Evolutionary conservation across 2,113 vertebrate genomes (phyloP).

Genomic region (Phasianus colchicus): DNA sequence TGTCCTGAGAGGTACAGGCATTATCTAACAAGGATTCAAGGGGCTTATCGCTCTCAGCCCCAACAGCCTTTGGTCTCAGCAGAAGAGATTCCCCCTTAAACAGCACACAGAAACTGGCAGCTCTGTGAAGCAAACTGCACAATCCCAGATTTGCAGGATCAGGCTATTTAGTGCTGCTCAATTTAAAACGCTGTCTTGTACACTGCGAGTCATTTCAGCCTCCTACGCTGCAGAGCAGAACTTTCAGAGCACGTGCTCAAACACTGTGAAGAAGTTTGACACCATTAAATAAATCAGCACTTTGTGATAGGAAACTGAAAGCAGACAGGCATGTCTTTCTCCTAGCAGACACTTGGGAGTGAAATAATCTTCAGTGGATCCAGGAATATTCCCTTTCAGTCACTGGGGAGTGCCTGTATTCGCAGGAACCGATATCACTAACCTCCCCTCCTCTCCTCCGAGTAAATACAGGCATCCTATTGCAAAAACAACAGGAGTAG

Average conservation of each 20-base stretch:
- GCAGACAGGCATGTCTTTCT: conserved; percentile 41
- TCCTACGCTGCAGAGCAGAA: neutral
- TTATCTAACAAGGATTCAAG: neutral
- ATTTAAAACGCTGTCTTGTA: neutral
- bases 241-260: neutral
- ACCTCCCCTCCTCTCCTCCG: conserved; percentile 50
- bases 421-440: conserved; percentile 51
- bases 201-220: neutral
- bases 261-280: neutral
- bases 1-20: neutral
- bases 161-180: conserved; percentile 1
- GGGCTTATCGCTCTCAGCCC: neutral
- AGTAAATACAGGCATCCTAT: conserved; percentile 42
- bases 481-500: conserved; percentile 65
- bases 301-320: neutral
- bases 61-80: neutral
- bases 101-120: neutral
- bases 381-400: conserved; percentile 60
- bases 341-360: conserved; percentile 18
- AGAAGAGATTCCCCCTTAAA: neutral
- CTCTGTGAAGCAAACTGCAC: neutral
- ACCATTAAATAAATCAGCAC: conserved; percentile 46
- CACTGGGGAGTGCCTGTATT: conserved; percentile 47
- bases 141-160: neutral
- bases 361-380: conserved; percentile 31